phyloP scores from a whole-genome alignment of 2,797 vertebrate genomes.

The Gallirallus australis region DNA sequence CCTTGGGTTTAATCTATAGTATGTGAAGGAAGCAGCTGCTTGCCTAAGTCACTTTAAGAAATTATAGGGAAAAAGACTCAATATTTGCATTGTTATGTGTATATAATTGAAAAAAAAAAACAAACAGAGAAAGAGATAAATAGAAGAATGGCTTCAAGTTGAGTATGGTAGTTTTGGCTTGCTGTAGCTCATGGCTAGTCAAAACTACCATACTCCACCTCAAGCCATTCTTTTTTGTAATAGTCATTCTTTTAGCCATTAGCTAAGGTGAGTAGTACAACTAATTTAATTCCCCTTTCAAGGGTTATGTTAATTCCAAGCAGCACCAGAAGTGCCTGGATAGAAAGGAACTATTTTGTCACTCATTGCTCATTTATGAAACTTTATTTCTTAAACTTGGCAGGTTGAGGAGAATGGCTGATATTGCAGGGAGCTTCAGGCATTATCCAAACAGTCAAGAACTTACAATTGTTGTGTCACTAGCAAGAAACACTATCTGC shows the following conservation, averaged over 20 bases:
- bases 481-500: neutral
- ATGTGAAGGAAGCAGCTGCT: neutral
- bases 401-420: neutral
- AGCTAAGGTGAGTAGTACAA: neutral
- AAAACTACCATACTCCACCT: too few relatives aligned
- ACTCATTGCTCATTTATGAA: neutral
- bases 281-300: neutral
- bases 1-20: neutral
- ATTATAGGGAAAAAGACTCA: neutral
- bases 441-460: neutral
- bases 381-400: neutral
- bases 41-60: neutral
- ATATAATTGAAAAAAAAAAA: neutral
- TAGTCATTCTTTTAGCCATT: neutral
- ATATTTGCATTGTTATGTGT: neutral
- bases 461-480: fast-evolving
- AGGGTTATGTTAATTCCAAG: neutral
- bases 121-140: too few relatives aligned
- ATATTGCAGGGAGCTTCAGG: neutral
- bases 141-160: neutral
- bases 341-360: neutral
- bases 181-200: too few relatives aligned
- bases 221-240: too few relatives aligned
- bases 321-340: neutral
- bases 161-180: neutral